These are phyloP conservation scores for Exocentrus adspersus DNA, from an alignment of 2,888 invertebrate genomes.

Conservation along the genomic window DNA sequence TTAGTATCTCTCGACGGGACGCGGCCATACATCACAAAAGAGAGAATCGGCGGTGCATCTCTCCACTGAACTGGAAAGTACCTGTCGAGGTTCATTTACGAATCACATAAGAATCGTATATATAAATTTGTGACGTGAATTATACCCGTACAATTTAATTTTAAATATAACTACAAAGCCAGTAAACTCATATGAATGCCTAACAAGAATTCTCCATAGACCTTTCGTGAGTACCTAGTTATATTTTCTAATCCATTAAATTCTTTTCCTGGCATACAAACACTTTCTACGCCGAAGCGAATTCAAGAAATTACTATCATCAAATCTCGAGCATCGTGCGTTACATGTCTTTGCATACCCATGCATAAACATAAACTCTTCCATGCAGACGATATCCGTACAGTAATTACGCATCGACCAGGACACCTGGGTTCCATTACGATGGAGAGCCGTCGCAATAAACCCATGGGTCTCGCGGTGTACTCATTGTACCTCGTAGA, in stretches of 20 bases:
- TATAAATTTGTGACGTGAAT: background rate
- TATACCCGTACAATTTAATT: no score
- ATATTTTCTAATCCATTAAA: no score
- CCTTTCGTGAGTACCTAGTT: no score
- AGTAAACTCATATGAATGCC: no score
- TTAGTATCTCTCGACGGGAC: conserved; percentile 30
- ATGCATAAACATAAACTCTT: background rate
- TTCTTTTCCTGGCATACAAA: no score
- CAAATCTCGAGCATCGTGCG: no score
- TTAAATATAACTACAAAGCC: no score
- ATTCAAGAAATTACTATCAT: no score
- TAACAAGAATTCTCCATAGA: no score
- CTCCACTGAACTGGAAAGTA: conserved; percentile 5
- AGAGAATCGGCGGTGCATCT: conserved; percentile 4
- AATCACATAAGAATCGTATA: background rate
- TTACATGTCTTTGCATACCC: background rate
- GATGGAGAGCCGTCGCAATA: conserved; percentile 24
- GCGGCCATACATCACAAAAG: conserved; percentile 31
- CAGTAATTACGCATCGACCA: conserved; percentile 4
- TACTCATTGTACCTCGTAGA: conserved; percentile 23
- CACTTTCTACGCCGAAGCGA: no score
- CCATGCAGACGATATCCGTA: background rate
- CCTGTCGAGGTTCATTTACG: background rate
- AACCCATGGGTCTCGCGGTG: conserved; percentile 21
- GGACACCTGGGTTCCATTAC: conserved; percentile 48